Percentiles rank a stretch among this genome's conserved stretches.
phyloP scores from a whole-genome alignment of 23 tunicate species.

The Ciona savignyi region DNA sequence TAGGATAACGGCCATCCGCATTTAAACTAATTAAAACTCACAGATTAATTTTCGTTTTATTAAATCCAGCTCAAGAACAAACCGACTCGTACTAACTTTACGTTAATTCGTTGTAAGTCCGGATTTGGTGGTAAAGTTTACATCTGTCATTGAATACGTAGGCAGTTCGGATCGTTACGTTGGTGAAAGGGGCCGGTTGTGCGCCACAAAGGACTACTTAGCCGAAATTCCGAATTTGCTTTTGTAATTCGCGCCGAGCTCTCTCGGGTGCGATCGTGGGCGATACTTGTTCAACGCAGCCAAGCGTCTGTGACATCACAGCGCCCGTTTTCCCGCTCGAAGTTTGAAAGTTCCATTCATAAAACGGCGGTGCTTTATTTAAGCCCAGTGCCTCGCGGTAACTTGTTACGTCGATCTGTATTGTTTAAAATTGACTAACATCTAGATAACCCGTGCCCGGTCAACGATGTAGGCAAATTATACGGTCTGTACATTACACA shows the following conservation, averaged over 20 bases:
- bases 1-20: not conserved
- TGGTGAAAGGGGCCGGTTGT: not conserved
- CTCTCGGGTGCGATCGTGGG: not conserved
- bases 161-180: not conserved
- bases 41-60: not conserved
- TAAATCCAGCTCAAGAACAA: not conserved
- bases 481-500: not conserved
- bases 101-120: not conserved
- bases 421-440: too few relatives aligned
- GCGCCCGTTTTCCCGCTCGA: not conserved
- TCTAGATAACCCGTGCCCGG: too few relatives aligned
- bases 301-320: constrained; percentile 9
- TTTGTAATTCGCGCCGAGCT: constrained; percentile 19
- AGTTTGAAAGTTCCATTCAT: not conserved
- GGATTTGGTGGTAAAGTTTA: not conserved
- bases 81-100: not conserved
- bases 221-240: not conserved
- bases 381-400: too few relatives aligned
- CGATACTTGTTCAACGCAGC: not conserved
- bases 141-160: not conserved
- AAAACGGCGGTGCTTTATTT: not conserved
- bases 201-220: not conserved
- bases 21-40: not conserved
- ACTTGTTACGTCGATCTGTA: too few relatives aligned
- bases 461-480: too few relatives aligned